These are phyloP conservation scores for Tromatobia lineatoria DNA, from an alignment of 2,888 invertebrate species.

Conservation along the genomic window DNA sequence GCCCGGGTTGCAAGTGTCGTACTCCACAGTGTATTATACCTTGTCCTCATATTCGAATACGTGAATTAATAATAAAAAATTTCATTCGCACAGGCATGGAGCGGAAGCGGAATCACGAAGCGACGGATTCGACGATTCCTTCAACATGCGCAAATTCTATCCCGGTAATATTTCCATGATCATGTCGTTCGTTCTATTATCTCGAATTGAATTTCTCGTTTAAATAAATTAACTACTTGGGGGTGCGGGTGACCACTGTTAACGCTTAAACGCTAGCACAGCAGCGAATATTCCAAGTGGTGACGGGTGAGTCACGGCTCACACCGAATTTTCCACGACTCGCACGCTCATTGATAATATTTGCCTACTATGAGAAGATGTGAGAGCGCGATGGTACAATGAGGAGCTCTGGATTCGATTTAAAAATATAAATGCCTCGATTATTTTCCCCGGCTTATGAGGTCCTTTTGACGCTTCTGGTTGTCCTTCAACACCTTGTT, in stretches of 20 bases:
- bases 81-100: slow-evolving; percentile 23
- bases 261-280: slow-evolving; percentile 81
- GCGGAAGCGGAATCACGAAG: neutral
- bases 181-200: slow-evolving; percentile 46
- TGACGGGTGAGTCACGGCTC: slow-evolving; percentile 45
- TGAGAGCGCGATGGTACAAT: slow-evolving; percentile 70
- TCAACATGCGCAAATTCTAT: slow-evolving; percentile 1
- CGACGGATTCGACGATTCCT: neutral
- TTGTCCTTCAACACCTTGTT: slow-evolving; percentile 93
- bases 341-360: slow-evolving; percentile 62
- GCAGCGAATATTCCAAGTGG: slow-evolving; percentile 75
- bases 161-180: slow-evolving; percentile 38
- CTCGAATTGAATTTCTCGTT: slow-evolving; percentile 69
- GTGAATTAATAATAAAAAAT: slow-evolving; percentile 36
- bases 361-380: slow-evolving; percentile 71
- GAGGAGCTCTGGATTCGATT: slow-evolving; percentile 55
- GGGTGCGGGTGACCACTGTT: slow-evolving; percentile 71
- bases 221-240: slow-evolving; percentile 84
- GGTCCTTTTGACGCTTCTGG: slow-evolving; percentile 82
- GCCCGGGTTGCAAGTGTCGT: slow-evolving; percentile 23
- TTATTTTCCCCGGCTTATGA: slow-evolving; percentile 79
- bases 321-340: slow-evolving; percentile 11
- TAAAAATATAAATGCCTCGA: slow-evolving; percentile 64
- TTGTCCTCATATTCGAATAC: slow-evolving; percentile 38
- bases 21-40: slow-evolving; percentile 46